phyloP scores from a whole-genome alignment of 2,797 vertebrate genomes.

The Sebastes diploproa region DNA sequence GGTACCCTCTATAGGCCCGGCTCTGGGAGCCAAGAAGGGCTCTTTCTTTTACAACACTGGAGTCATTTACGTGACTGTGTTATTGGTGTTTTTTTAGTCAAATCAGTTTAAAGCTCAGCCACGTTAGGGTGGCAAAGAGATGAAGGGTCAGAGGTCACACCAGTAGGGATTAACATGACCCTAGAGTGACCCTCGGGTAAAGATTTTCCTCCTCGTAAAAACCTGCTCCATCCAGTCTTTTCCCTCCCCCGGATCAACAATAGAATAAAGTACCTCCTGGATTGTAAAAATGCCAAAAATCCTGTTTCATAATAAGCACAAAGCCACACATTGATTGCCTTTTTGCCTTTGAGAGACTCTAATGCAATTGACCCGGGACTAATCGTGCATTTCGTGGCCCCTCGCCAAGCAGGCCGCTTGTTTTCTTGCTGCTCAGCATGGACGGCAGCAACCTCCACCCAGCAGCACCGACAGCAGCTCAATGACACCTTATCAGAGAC shows the following conservation, averaged over 20 bases:
- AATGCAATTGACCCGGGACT: constrained; percentile 58
- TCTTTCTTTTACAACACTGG: constrained; percentile 17
- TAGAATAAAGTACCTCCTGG: not conserved
- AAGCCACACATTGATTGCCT: constrained; percentile 35
- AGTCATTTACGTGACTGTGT: constrained; percentile 59
- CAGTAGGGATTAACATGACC: constrained; percentile 32
- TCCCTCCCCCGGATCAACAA: not conserved
- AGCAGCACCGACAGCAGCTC: constrained; percentile 49
- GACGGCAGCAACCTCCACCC: constrained; percentile 39
- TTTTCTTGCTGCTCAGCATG: constrained; percentile 58
- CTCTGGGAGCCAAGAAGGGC: constrained; percentile 6
- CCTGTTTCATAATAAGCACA: constrained; percentile 5
- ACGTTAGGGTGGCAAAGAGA: not conserved
- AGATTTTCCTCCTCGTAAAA: constrained; percentile 7
- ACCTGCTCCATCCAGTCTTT: not conserved
- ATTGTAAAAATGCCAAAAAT: constrained; percentile 2
- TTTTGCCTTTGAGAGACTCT: constrained; percentile 61
- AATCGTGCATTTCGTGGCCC: constrained; percentile 65
- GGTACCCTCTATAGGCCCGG: constrained; percentile 51
- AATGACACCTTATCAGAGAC: constrained; percentile 41
- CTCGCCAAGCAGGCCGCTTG: constrained; percentile 37
- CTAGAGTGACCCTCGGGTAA: not conserved
- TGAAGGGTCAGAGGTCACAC: constrained; percentile 12
- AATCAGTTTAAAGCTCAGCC: not conserved
- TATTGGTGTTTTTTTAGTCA: constrained; percentile 14